Evolutionary conservation across 1,140 invertebrate genomes (phyloP).

Genomic region (Diprion similis): DNA sequence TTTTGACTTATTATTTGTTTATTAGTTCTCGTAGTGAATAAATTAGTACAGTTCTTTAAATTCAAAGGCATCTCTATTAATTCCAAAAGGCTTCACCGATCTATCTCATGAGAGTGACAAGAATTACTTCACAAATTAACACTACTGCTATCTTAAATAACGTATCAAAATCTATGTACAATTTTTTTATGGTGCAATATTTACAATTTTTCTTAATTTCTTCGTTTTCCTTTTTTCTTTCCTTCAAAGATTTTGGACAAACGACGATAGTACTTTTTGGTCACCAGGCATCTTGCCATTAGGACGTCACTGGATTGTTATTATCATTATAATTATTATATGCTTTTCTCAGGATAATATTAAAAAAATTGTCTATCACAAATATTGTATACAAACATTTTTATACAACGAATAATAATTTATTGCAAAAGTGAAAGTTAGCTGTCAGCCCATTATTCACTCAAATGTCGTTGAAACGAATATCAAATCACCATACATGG

Average conservation of each 20-base stretch:
- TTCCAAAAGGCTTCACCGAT: conserved; percentile 7
- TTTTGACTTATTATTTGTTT: too few species aligned
- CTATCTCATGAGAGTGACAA: conserved; percentile 4
- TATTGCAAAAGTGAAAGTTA: conserved; percentile 1
- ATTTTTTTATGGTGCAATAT: conserved; percentile 5
- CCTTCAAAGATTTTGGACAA: background rate
- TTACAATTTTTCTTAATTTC: background rate
- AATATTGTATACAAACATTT: conserved; percentile 2
- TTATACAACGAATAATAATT: conserved; percentile 1
- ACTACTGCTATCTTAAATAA: conserved; percentile 1
- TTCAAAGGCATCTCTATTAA: background rate
- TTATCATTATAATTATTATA: background rate
- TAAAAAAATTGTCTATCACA: conserved; percentile 3
- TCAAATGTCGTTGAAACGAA: background rate
- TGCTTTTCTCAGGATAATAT: background rate
- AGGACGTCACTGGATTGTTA: background rate
- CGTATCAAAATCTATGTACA: conserved; percentile 2
- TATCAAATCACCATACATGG: background rate
- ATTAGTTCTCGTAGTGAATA: too few species aligned
- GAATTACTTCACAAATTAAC: conserved; percentile 6
- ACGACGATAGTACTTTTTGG: background rate
- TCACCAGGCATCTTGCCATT: conserved; percentile 1
- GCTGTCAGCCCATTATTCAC: background rate
- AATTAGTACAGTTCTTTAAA: too few species aligned
- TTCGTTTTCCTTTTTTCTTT: background rate